Evolutionary conservation across 2,113 vertebrate species (phyloP), one percentile per base, ranked within the genome.

Genomic region (Nerophis ophidion): DNA sequence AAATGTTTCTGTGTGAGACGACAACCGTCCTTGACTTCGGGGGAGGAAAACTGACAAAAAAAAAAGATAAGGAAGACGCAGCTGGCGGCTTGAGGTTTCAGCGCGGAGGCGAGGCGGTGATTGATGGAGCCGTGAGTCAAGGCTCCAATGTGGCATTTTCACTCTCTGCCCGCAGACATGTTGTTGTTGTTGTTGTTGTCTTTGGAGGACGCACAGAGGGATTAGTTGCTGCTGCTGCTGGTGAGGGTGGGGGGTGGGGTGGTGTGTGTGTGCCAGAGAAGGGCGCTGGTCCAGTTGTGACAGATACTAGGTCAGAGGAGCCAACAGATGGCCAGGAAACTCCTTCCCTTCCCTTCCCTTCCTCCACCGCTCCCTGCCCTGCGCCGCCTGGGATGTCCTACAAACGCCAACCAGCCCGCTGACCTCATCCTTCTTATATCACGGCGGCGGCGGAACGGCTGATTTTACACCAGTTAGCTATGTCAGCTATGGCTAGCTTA

Each of bases 221-320:
- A 90, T 89, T 90, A 90, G 76, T 70, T 66, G 68, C 75, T 70
- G 68, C 71, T n/a, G 57, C n/a, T 40, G 55, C 61, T n/a, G 47
- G 65, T 14, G 54, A 12, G 5, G 7, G 38, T 5, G 6, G 7
- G 48, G 15, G 44, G 57, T 47, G 66, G 54, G 50, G 50, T 33
- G n/a, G n/a, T 8, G 3, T 11, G 3, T 40, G 53, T 40, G 54
- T 56, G 68, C 64, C 57, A 63, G 58, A 76, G 84, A 19, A 50
- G 72, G 71, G 78, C 64, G 60, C 65, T 78, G 82, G 70, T 89
- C 88, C 87, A 89, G 86, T 89, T 89, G 89, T 88, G 80, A 80
- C 76, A 77, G 82, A 86, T 84, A 88, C 84, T 89, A 88, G 88
- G 89, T 90, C 89, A 89, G 77, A 81, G 83, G 74, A 82, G 75